Conservation (phyloP, 2,888 invertebrate genomes). For the Sarcophaga subvicina region DNA sequence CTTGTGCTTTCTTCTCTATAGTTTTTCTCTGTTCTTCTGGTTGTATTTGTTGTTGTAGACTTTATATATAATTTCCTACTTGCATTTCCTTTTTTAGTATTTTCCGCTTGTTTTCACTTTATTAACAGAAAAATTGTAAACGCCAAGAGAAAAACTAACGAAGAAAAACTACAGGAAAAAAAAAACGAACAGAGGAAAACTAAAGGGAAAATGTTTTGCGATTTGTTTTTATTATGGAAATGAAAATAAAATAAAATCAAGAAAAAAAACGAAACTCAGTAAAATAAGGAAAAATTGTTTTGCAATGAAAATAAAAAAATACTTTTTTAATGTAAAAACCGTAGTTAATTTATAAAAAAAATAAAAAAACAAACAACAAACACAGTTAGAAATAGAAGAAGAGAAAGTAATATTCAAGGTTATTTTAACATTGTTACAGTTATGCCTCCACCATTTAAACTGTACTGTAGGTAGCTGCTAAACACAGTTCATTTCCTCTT, state of each 20-base stretch:
- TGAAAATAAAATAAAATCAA: too few relatives aligned
- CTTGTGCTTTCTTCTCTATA: conserved; percentile 33
- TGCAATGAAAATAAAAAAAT: too few relatives aligned
- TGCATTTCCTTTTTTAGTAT: conserved; percentile 53
- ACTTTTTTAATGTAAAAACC: background rate
- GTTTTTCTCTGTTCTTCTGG: conserved; percentile 5
- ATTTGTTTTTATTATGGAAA: conserved; percentile 9
- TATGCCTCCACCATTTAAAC: conserved; percentile 21
- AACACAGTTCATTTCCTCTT: background rate
- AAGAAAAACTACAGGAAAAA: conserved; percentile 3
- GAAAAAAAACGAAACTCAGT: too few relatives aligned
- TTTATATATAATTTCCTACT: conserved; percentile 27
- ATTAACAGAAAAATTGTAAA: conserved; percentile 2
- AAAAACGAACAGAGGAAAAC: background rate
- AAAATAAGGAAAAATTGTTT: too few relatives aligned
- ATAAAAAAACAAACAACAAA: background rate
- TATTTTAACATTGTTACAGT: conserved; percentile 50
- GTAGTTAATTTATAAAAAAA: conserved; percentile 6
- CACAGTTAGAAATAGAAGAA: background rate
- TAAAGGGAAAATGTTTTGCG: conserved; percentile 14
- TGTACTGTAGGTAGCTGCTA: background rate
- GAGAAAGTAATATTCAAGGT: conserved; percentile 60
- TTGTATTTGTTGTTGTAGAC: too few relatives aligned
- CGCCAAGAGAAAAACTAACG: too few relatives aligned
- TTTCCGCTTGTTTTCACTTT: conserved; percentile 62